Evolutionary conservation across 2,797 vertebrate species (phyloP).

Genomic region (Lophius americanus): DNA sequence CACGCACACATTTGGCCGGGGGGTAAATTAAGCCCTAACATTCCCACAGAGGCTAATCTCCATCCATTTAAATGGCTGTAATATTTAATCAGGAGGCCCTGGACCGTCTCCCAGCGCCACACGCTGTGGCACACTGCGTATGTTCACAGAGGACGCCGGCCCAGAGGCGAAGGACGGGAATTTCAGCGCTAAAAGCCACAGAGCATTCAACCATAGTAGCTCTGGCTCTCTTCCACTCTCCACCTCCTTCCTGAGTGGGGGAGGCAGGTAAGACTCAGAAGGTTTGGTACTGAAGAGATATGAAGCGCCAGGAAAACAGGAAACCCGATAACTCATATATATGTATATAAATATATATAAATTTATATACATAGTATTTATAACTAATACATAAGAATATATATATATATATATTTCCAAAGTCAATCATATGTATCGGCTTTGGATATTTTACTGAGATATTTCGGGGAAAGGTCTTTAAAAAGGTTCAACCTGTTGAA

Average conservation of each 20-base stretch:
- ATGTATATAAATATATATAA: too few species aligned
- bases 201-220: conserved; percentile 64
- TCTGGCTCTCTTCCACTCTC: conserved; percentile 13
- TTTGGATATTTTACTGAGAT: too few species aligned
- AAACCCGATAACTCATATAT: too few species aligned
- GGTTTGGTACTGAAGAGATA: not conserved
- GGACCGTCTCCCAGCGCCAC: conserved; percentile 65
- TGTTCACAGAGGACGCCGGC: conserved; percentile 73
- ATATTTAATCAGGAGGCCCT: conserved; percentile 83
- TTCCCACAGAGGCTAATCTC: conserved; percentile 86
- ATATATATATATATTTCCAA: too few species aligned
- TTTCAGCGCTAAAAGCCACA: conserved; percentile 72
- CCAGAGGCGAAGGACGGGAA: conserved; percentile 71
- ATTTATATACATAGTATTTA: too few species aligned
- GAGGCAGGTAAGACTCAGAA: not conserved
- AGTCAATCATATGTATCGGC: too few species aligned
- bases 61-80: conserved; percentile 84
- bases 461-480: too few species aligned
- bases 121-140: conserved; percentile 74
- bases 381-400: too few species aligned
- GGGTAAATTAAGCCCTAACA: conserved; percentile 82
- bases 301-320: too few species aligned
- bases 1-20: conserved; percentile 62
- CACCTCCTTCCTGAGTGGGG: conserved; percentile 6
- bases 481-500: too few species aligned